Evolutionary conservation across 2,888 invertebrate species (phyloP).

Genomic region (Caenorhabditis sulstoni): DNA sequence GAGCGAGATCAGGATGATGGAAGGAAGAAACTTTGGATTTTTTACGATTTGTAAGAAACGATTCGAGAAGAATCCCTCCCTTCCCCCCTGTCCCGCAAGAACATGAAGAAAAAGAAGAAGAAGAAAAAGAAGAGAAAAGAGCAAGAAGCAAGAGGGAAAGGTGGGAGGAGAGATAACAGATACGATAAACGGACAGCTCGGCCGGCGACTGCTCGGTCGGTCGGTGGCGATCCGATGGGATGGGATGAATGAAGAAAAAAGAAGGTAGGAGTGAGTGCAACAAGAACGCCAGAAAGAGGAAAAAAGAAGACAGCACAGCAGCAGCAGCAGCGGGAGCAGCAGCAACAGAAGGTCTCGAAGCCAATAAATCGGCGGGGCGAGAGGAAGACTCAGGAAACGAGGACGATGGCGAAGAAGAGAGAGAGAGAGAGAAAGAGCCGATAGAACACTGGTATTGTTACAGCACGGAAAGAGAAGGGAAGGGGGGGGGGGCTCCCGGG

Average conservation of each 20-base stretch:
- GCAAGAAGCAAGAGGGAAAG: not conserved
- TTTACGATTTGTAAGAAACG: constrained; percentile 17
- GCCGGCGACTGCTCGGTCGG: not conserved
- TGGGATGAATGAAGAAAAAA: not conserved
- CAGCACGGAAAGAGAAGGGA: constrained; percentile 43
- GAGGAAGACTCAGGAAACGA: constrained; percentile 20
- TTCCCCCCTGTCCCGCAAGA: not conserved
- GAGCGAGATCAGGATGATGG: too few relatives aligned
- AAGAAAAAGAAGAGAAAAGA: constrained; percentile 1
- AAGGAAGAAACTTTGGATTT: too few relatives aligned
- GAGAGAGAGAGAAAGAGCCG: constrained; percentile 12
- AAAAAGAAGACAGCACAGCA: constrained; percentile 16
- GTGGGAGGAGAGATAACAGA: constrained; percentile 5
- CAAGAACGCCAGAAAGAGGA: constrained; percentile 37
- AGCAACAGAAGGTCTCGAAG: constrained; percentile 40
- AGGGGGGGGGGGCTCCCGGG: constrained; percentile 26
- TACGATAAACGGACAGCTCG: not conserved
- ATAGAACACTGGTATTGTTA: constrained; percentile 69
- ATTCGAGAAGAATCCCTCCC: not conserved
- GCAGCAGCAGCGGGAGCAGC: constrained; percentile 19
- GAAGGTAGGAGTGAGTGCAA: constrained; percentile 24
- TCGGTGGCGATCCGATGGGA: not conserved
- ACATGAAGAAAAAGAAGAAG: not conserved
- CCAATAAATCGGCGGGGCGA: constrained; percentile 53
- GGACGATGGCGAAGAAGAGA: not conserved